Conservation (phyloP, 1,140 invertebrate genomes). For the Lithobius niger region DNA sequence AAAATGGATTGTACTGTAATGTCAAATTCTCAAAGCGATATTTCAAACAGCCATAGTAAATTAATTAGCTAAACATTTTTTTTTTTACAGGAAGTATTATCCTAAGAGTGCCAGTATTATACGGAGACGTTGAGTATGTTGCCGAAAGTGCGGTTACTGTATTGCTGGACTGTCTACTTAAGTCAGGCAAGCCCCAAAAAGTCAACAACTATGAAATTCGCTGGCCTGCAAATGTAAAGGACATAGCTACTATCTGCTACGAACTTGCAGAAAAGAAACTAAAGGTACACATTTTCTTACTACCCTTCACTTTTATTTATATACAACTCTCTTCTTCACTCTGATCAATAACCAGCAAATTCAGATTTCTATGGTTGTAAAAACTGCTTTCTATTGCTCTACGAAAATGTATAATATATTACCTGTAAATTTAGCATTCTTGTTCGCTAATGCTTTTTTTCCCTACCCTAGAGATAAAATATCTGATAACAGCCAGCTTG, state of each 20-base stretch:
- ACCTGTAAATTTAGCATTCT: too few relatives aligned
- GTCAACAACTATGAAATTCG: slow-evolving; percentile 37
- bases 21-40: too few relatives aligned
- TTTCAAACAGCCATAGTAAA: too few relatives aligned
- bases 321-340: background rate
- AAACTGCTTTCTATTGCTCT: too few relatives aligned
- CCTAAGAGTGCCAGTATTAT: slow-evolving; percentile 39
- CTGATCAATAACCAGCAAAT: background rate
- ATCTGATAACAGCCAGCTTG: too few relatives aligned
- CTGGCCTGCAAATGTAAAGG: slow-evolving; percentile 35
- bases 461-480: too few relatives aligned
- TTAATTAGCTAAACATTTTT: too few relatives aligned
- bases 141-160: slow-evolving; percentile 40
- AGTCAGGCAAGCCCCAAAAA: slow-evolving; percentile 13
- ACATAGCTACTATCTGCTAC: slow-evolving; percentile 34
- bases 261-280: slow-evolving; percentile 25
- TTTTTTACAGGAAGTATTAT: slow-evolving; percentile 31
- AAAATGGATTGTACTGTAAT: too few relatives aligned
- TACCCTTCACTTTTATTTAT: background rate
- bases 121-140: slow-evolving; percentile 36
- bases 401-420: too few relatives aligned
- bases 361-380: background rate
- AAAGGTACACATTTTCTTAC: slow-evolving; percentile 21
- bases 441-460: too few relatives aligned
- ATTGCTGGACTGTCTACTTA: slow-evolving; percentile 30